phyloP scores from a whole-genome alignment of 2,113 vertebrate genomes.

The Trematomus loennbergii region DNA sequence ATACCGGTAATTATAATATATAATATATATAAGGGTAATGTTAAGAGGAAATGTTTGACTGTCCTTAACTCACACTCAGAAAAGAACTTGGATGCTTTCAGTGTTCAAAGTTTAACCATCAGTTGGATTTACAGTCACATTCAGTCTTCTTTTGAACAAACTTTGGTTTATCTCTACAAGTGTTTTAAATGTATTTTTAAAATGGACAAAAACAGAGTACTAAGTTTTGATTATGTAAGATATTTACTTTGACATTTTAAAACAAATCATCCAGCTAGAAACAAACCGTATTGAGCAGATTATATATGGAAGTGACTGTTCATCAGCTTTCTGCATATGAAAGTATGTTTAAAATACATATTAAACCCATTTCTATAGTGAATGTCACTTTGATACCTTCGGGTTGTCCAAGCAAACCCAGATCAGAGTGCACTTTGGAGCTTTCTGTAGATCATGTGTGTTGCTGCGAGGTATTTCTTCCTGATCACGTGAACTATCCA shows the following conservation, averaged over 20 bases:
- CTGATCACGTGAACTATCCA: slow-evolving; percentile 28
- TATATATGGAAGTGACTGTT: not conserved
- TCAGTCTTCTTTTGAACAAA: not conserved
- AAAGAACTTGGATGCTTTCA: not conserved
- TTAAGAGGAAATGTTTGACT: too few species aligned
- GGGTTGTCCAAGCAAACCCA: slow-evolving; percentile 1
- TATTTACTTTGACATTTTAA: not conserved
- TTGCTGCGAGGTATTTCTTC: slow-evolving; percentile 25
- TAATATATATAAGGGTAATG: not conserved
- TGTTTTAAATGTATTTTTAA: not conserved
- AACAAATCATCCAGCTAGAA: not conserved
- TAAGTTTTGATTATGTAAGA: not conserved
- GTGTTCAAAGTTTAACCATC: not conserved
- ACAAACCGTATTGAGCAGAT: not conserved
- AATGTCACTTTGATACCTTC: slow-evolving; percentile 21
- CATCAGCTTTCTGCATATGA: not conserved
- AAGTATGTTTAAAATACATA: not conserved
- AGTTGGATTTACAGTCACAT: not conserved
- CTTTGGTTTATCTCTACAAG: not conserved
- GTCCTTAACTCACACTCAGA: not conserved
- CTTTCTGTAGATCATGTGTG: slow-evolving; percentile 32
- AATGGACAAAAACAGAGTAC: not conserved
- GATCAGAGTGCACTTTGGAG: slow-evolving; percentile 27
- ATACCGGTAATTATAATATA: too few species aligned
- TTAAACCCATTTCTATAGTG: not conserved